These are phyloP conservation scores for Chelonoidis abingdonii DNA, from an alignment of 2,113 vertebrate genomes.

Conservation along the genomic window DNA sequence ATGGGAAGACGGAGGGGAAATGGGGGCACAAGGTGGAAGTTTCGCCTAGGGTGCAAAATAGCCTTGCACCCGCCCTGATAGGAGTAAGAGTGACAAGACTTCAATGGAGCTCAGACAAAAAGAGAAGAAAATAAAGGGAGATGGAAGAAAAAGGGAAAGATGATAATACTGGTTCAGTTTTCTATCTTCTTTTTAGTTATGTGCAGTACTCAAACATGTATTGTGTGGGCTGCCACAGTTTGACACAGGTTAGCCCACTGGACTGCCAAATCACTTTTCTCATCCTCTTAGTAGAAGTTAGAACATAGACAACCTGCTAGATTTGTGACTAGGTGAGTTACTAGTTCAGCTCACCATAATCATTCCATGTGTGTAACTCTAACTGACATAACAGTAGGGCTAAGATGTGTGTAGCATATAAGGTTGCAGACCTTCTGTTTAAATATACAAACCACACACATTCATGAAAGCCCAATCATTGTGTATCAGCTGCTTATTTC, in stretches of 20 bases:
- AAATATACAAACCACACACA: background rate
- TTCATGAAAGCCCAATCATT: background rate
- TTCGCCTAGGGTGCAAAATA: no score
- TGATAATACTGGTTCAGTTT: background rate
- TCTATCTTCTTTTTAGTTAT: background rate
- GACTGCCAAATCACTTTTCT: background rate
- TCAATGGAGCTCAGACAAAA: background rate
- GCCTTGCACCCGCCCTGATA: background rate
- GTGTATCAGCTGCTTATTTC: background rate
- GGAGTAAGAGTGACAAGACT: background rate
- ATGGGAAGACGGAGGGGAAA: no score
- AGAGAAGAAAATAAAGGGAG: background rate
- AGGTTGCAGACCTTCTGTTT: background rate
- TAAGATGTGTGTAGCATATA: background rate
- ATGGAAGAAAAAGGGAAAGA: background rate
- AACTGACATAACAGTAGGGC: fast-evolving
- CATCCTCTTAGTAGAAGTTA: background rate
- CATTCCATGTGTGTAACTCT: background rate
- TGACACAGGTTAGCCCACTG: background rate
- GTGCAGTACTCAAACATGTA: background rate
- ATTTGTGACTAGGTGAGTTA: fast-evolving
- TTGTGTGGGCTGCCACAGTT: background rate
- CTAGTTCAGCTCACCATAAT: background rate
- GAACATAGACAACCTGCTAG: background rate
- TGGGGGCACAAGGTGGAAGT: no score